Conservation (phyloP, 1,140 invertebrate genomes). For the Aphidius gifuensis region DNA sequence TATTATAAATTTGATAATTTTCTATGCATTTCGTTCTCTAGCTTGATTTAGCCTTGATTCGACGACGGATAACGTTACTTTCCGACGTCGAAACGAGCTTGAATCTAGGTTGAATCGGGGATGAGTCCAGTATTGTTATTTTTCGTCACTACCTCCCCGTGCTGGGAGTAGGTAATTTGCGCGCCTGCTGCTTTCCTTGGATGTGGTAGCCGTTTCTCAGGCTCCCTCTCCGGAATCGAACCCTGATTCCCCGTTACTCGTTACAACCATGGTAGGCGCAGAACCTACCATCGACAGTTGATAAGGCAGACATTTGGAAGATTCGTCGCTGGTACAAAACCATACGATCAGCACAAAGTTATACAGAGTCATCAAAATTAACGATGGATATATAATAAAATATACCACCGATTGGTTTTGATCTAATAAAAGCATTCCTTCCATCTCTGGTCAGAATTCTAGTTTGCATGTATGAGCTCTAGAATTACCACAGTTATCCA, state of each 20-base stretch:
- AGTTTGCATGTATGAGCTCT: slow-evolving; percentile 79
- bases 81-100: too few species aligned
- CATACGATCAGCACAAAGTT: slow-evolving; percentile 55
- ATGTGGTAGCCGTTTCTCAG: slow-evolving; percentile 90
- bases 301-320: slow-evolving; percentile 68
- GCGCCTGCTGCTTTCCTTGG: slow-evolving; percentile 88
- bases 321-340: slow-evolving; percentile 66
- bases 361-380: too few species aligned
- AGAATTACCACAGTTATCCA: slow-evolving; percentile 83
- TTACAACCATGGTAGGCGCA: slow-evolving; percentile 56
- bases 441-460: slow-evolving; percentile 64
- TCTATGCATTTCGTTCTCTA: too few species aligned
- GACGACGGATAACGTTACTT: too few species aligned
- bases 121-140: background rate
- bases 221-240: slow-evolving; percentile 54
- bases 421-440: slow-evolving; percentile 74
- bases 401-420: slow-evolving; percentile 60
- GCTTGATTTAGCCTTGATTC: too few species aligned
- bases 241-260: too few species aligned
- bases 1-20: too few species aligned
- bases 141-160: slow-evolving; percentile 25
- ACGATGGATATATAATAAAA: background rate
- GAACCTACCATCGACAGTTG: slow-evolving; percentile 76
- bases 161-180: slow-evolving; percentile 75
- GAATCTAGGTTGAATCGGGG: too few species aligned